These are phyloP conservation scores for Anas platyrhynchos DNA, from an alignment of 2,113 vertebrate genomes.

Conservation along the genomic window DNA sequence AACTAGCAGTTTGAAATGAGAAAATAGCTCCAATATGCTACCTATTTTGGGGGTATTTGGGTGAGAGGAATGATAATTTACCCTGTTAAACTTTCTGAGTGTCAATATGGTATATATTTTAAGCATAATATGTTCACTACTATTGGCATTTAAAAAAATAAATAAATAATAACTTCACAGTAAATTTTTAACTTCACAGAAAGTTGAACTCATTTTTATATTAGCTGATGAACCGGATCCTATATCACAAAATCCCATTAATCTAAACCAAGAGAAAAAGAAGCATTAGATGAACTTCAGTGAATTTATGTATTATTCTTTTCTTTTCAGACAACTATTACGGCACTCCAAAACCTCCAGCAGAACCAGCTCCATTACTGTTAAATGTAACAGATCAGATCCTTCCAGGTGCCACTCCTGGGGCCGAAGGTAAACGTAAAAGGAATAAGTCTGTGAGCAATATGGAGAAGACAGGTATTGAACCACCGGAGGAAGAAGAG, in stretches of 20 bases:
- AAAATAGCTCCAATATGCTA: background rate
- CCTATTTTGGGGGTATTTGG: background rate
- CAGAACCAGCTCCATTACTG: slow-evolving; percentile 90
- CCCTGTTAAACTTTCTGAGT: background rate
- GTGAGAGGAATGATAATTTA: background rate
- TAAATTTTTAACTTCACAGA: background rate
- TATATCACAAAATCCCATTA: background rate
- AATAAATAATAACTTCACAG: background rate
- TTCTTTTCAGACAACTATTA: slow-evolving; percentile 92
- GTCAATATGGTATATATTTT: background rate
- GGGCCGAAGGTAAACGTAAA: slow-evolving; percentile 93
- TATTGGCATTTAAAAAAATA: background rate
- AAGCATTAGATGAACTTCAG: background rate
- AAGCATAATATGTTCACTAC: background rate
- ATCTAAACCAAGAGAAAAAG: background rate
- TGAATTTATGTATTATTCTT: background rate
- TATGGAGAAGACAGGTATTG: slow-evolving; percentile 96
- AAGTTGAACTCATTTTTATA: background rate
- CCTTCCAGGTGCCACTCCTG: slow-evolving; percentile 92
- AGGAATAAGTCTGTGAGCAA: slow-evolving; percentile 98
- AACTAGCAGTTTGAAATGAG: background rate
- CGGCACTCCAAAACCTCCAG: slow-evolving; percentile 96
- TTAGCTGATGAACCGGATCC: background rate
- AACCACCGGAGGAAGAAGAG: slow-evolving; percentile 94
- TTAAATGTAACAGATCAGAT: slow-evolving; percentile 97